These are phyloP conservation scores for Drosophila nannoptera DNA, from an alignment of 1,140 invertebrate species.

Conservation along the genomic window DNA sequence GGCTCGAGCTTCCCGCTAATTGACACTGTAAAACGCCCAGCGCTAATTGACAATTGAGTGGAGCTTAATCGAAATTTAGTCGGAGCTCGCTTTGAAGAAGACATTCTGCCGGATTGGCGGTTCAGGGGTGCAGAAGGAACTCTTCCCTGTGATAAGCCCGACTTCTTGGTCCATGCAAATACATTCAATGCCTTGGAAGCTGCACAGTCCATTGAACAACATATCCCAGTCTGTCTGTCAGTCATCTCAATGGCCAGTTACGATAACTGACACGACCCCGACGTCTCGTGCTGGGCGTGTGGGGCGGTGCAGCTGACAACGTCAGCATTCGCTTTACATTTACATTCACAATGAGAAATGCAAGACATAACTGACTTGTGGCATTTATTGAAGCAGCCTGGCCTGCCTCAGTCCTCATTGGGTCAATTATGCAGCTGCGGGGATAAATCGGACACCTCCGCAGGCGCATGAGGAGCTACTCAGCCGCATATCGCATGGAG, in stretches of 20 bases:
- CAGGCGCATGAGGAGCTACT: slow-evolving; percentile 12
- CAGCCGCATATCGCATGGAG: slow-evolving; percentile 34
- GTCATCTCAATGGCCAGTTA: slow-evolving; percentile 14
- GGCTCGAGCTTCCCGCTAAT: slow-evolving; percentile 5
- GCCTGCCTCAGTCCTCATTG: slow-evolving; percentile 13
- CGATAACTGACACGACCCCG: slow-evolving; percentile 29
- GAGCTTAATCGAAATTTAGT: slow-evolving; percentile 19
- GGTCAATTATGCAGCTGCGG: slow-evolving; percentile 12
- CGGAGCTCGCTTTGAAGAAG: not conserved
- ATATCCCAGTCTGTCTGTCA: slow-evolving; percentile 24
- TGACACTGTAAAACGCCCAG: slow-evolving; percentile 14
- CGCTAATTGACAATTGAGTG: slow-evolving; percentile 26
- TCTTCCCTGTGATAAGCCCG: no score
- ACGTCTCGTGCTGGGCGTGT: slow-evolving; percentile 8
- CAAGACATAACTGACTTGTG: slow-evolving; percentile 11
- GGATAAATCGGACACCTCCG: slow-evolving; percentile 16
- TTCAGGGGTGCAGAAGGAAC: no score
- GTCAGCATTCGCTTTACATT: slow-evolving; percentile 17
- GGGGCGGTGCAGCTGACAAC: slow-evolving; percentile 29
- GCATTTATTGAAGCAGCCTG: slow-evolving; percentile 20
- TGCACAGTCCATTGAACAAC: slow-evolving; percentile 33
- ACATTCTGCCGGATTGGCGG: no score
- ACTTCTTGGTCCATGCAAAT: no score
- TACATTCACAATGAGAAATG: slow-evolving; percentile 18
- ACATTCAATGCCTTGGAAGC: not conserved